These are phyloP conservation scores for Nycteola revayana DNA, from an alignment of 2,888 invertebrate species.

Conservation along the genomic window DNA sequence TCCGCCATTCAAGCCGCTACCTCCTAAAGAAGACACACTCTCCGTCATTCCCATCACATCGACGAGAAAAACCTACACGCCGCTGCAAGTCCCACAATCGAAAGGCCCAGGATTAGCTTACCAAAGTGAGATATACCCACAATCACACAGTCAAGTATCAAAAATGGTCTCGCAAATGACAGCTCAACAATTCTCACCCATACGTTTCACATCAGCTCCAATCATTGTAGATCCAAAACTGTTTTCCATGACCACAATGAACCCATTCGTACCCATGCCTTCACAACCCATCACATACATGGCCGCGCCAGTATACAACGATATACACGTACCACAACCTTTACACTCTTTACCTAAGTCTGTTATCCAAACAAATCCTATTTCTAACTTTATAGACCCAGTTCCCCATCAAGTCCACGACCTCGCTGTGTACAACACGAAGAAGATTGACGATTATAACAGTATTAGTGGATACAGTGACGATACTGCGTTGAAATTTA, in stretches of 20 bases:
- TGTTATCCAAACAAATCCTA: constrained; percentile 60
- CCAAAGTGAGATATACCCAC: constrained; percentile 72
- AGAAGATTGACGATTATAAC: constrained; percentile 76
- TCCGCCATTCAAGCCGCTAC: constrained; percentile 91
- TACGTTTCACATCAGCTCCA: constrained; percentile 62
- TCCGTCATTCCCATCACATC: constrained; percentile 73
- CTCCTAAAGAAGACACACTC: constrained; percentile 83
- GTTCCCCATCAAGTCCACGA: constrained; percentile 73
- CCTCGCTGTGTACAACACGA: constrained; percentile 66
- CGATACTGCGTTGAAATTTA: constrained; percentile 63
- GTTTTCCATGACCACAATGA: constrained; percentile 73
- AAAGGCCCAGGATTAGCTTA: constrained; percentile 64
- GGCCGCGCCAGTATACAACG: constrained; percentile 62
- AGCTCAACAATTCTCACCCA: constrained; percentile 56
- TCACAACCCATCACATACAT: constrained; percentile 61
- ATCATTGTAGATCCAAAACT: constrained; percentile 57
- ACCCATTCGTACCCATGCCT: constrained; percentile 77
- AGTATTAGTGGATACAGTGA: constrained; percentile 73
- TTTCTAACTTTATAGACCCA: constrained; percentile 77
- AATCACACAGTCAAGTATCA: constrained; percentile 66
- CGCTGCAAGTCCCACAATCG: constrained; percentile 60
- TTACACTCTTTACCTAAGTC: constrained; percentile 48
- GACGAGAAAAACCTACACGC: constrained; percentile 57
- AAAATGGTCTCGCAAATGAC: constrained; percentile 77
- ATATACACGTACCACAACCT: constrained; percentile 49